These are phyloP conservation scores for Drosophila tsacasi DNA, from an alignment of 1,140 invertebrate species.

Conservation along the genomic window DNA sequence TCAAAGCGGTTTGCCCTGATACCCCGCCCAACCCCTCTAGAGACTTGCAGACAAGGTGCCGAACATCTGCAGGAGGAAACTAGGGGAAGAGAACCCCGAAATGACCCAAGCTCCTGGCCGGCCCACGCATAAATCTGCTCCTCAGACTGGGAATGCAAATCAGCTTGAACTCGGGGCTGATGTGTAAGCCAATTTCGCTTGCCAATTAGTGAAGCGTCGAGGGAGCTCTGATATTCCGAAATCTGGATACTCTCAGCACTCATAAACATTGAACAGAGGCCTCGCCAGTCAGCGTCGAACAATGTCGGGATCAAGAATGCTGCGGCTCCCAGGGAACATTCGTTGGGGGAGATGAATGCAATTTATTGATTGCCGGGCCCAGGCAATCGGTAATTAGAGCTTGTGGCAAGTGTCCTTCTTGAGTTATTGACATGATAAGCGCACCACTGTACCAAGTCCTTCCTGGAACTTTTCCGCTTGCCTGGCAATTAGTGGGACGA, in stretches of 20 bases:
- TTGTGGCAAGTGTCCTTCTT: constrained; percentile 21
- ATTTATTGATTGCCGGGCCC: constrained; percentile 34
- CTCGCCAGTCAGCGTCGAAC: not conserved
- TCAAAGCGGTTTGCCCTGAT: constrained; percentile 23
- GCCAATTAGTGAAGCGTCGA: constrained; percentile 28
- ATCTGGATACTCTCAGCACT: constrained; percentile 2
- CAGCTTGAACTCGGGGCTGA: constrained; percentile 11
- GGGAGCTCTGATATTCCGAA: not conserved
- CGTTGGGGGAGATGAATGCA: constrained; percentile 17
- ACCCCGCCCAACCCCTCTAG: not conserved
- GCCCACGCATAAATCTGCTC: constrained; percentile 22
- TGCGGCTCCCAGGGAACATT: not conserved
- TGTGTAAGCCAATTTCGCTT: constrained; percentile 40
- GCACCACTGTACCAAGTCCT: not conserved
- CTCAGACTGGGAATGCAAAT: constrained; percentile 41
- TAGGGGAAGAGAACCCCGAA: not conserved
- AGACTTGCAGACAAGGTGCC: constrained; percentile 41
- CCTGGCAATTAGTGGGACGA: constrained; percentile 14
- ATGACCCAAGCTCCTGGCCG: constrained; percentile 1
- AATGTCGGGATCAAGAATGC: constrained; percentile 17
- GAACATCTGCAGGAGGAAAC: constrained; percentile 8
- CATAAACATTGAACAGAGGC: constrained; percentile 50
- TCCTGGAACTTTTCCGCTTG: not conserved
- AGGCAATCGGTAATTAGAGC: constrained; percentile 33
- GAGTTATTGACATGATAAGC: constrained; percentile 41